Conservation (phyloP, 2,113 vertebrate genomes). For the Etheostoma cragini region DNA sequence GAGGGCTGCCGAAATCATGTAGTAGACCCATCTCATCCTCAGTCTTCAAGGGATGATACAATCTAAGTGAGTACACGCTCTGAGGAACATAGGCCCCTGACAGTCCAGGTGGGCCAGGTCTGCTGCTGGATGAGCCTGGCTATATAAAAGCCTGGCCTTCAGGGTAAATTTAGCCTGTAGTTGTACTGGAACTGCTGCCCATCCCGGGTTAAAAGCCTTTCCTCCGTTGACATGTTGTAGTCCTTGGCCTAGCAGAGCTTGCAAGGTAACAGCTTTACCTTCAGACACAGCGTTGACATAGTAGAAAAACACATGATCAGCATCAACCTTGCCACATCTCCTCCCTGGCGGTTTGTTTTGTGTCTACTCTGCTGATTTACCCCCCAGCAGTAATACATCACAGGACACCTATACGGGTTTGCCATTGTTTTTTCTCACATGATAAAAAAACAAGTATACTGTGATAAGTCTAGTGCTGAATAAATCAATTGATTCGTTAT, state of each 20-base stretch:
- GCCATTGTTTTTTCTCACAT: not conserved
- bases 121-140: slow-evolving; percentile 17
- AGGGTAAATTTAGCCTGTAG: slow-evolving; percentile 53
- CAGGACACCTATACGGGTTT: not conserved
- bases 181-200: slow-evolving; percentile 36
- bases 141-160: slow-evolving; percentile 30
- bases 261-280: slow-evolving; percentile 62
- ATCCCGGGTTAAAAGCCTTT: slow-evolving; percentile 48
- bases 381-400: slow-evolving; percentile 13
- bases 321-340: slow-evolving; percentile 46
- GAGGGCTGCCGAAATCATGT: slow-evolving; percentile 72
- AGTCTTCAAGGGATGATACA: slow-evolving; percentile 65
- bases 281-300: slow-evolving; percentile 27
- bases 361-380: slow-evolving; percentile 33
- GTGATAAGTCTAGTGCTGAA: not conserved
- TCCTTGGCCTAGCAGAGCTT: slow-evolving; percentile 50
- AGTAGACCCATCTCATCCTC: slow-evolving; percentile 66
- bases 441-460: not conserved
- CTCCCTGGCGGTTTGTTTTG: slow-evolving; percentile 42
- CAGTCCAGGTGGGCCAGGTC: slow-evolving; percentile 62
- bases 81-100: slow-evolving; percentile 48
- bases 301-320: slow-evolving; percentile 42
- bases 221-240: slow-evolving; percentile 47
- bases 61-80: slow-evolving; percentile 63
- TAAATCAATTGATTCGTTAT: not conserved